Percentiles rank a stretch among this genome's conserved stretches.
These are phyloP conservation scores for Caloenas nicobarica DNA, from an alignment of 2,113 vertebrate genomes.

Conservation along the genomic window DNA sequence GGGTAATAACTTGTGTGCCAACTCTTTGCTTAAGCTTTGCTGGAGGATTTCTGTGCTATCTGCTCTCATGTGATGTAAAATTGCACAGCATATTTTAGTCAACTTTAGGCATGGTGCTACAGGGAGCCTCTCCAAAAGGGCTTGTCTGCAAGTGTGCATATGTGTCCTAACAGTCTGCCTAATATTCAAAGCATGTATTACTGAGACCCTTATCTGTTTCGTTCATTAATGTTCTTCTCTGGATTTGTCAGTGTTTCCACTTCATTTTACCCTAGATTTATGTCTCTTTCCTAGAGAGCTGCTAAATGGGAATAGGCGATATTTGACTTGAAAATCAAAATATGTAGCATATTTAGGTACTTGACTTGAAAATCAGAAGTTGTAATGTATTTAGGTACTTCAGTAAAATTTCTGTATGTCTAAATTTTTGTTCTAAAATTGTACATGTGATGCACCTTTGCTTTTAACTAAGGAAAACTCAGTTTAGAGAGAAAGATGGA, in stretches of 20 bases:
- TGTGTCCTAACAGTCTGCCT: neutral
- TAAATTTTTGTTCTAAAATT: neutral
- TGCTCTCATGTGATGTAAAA: neutral
- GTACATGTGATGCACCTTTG: neutral
- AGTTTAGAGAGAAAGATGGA: neutral
- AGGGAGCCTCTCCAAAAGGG: neutral
- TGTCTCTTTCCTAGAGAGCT: neutral
- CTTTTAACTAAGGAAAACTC: neutral
- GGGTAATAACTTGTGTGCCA: neutral
- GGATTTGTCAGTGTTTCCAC: neutral
- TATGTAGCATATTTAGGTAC: neutral
- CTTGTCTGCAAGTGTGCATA: neutral
- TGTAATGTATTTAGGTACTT: neutral
- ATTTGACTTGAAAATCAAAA: neutral
- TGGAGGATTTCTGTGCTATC: neutral
- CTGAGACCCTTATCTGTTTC: neutral
- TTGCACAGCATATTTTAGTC: accelerated
- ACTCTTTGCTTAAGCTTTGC: neutral
- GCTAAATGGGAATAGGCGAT: neutral
- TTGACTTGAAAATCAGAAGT: neutral
- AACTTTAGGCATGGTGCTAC: neutral
- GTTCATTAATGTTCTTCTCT: neutral
- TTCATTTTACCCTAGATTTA: neutral
- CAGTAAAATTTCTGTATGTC: neutral
- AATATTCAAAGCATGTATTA: neutral